A percentile compares a stretch with the other conserved stretches of the same genome.
Conservation (phyloP, 2,113 vertebrate species). For the Xerus inauris region DNA sequence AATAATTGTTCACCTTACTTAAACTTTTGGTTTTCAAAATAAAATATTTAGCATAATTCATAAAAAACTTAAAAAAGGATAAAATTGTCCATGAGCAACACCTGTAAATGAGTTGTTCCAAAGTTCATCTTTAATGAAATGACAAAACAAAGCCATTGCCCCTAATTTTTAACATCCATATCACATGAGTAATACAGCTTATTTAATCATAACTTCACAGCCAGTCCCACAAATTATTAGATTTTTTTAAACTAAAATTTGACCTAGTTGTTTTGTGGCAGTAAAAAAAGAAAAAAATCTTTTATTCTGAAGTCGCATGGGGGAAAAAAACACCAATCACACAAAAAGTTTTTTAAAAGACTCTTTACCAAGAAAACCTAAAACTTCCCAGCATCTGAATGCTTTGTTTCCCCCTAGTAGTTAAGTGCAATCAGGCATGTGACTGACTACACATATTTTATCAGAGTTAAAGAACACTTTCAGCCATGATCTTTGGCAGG, state of each 20-base stretch:
- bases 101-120: slow-evolving; percentile 34
- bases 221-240: slow-evolving; percentile 4
- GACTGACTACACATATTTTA: slow-evolving; percentile 78
- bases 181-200: slow-evolving; percentile 11
- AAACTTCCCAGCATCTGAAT: slow-evolving; percentile 51
- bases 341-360: not conserved
- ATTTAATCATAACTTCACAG: slow-evolving; percentile 35
- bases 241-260: slow-evolving; percentile 55
- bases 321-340: not conserved
- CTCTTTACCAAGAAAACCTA: slow-evolving; percentile 26
- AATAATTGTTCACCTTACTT: not conserved
- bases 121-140: slow-evolving; percentile 52
- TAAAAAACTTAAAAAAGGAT: not conserved
- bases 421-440: slow-evolving; percentile 73
- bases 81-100: slow-evolving; percentile 19
- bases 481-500: slow-evolving; percentile 77
- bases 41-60: slow-evolving; percentile 20
- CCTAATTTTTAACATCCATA: slow-evolving; percentile 33
- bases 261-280: slow-evolving; percentile 28
- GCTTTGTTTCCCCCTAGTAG: slow-evolving; percentile 65
- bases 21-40: slow-evolving; percentile 36
- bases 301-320: slow-evolving; percentile 55
- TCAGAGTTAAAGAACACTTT: slow-evolving; percentile 74
- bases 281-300: slow-evolving; percentile 33
- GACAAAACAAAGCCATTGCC: slow-evolving; percentile 30